These are phyloP conservation scores for Diploptera punctata DNA, from an alignment of 2,888 invertebrate genomes.

Conservation along the genomic window DNA sequence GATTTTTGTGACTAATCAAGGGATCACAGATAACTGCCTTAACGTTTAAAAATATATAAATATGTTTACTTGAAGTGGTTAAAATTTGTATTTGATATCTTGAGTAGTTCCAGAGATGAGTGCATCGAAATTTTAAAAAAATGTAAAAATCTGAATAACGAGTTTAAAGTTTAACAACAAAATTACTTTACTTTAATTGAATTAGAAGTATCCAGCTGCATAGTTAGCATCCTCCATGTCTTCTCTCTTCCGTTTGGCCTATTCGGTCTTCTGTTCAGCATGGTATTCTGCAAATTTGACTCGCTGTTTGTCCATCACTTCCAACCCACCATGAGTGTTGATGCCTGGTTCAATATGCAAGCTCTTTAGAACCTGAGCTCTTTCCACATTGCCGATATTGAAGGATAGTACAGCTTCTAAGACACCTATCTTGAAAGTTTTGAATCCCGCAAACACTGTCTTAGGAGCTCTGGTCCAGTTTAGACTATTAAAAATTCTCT, in stretches of 20 bases:
- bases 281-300: too few relatives aligned
- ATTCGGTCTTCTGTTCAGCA: not conserved
- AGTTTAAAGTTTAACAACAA: too few relatives aligned
- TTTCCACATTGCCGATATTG: too few relatives aligned
- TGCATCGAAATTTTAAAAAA: not conserved
- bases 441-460: not conserved
- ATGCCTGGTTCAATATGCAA: too few relatives aligned
- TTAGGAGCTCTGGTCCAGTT: not conserved
- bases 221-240: too few relatives aligned
- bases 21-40: not conserved
- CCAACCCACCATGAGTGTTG: not conserved
- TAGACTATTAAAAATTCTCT: too few relatives aligned
- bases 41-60: not conserved
- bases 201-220: too few relatives aligned
- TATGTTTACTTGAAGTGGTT: too few relatives aligned
- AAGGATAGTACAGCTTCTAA: not conserved
- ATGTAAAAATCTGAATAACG: not conserved
- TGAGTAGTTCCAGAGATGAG: too few relatives aligned
- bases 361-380: slow-evolving; percentile 9
- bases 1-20: too few relatives aligned
- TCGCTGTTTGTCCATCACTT: not conserved
- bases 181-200: too few relatives aligned
- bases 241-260: not conserved
- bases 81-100: too few relatives aligned
- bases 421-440: not conserved